Base-by-base conservation (phyloP, 2,113 vertebrate genomes). In the Plecturocebus donacophilus region DNA sequence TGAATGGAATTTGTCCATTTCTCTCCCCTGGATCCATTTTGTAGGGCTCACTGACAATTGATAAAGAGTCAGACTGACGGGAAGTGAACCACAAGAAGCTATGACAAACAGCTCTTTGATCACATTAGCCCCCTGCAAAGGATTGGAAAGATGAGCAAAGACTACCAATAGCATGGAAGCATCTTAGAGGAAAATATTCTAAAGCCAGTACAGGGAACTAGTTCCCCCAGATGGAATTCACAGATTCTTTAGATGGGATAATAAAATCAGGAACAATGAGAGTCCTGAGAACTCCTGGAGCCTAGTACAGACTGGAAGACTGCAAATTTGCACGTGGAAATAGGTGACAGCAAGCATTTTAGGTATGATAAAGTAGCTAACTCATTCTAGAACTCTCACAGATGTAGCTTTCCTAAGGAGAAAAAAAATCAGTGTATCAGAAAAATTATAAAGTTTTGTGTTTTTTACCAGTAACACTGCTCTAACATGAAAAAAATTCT, bases 391-490 rank as follows among this genome's bases (percentile, higher is more conserved):
- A 91, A 70, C 17, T 71, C 58, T 75, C 32, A 66, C 14, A n/a
- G 45, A 68, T 14, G 2, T 7, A 79, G 17, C 3, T 75, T 49
- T 88, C n/a, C 19, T 49, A 5, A 47, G 21, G 16, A 77, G 8
- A 32, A 21, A n/a, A 70, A 83, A 23, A 54, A 76, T 42, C 12
- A 58, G 10, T n/a, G 21, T 10, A 83, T 47, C 40, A 73, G 13
- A 90, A 77, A 88, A 75, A 68, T 35, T 0, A 7, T 20, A 38
- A 97, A 90, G 12, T 19, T 79, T 94, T 75, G 3, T 5, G 47
- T 90, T 92, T 92, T 94, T 92, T 89, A 94, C 87, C 4, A 91
- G 17, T 80, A 84, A 84, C 30, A 73, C 30, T 88, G 75, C 71
- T 66, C 9, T 75, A 82, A 45, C 10, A 38, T 54, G 23, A 96